Conservation (phyloP, 1,140 invertebrate species). For the Meteorus sp. region DNA sequence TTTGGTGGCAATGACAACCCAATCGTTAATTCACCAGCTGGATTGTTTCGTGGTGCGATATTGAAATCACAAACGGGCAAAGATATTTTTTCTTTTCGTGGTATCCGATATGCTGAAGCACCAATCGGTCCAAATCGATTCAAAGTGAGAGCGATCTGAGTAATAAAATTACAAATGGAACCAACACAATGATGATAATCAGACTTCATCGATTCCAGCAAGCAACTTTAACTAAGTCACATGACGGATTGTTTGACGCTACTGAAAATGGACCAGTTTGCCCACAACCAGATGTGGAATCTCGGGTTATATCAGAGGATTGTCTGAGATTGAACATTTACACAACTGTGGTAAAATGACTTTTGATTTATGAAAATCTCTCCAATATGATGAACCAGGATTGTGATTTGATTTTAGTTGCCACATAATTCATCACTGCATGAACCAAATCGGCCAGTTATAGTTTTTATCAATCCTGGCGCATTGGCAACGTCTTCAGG, state of each 20-base stretch:
- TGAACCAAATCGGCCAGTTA: too few relatives aligned
- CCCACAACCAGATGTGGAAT: slow-evolving; percentile 19
- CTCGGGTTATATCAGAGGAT: slow-evolving; percentile 65
- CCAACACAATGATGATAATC: not conserved
- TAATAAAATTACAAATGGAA: not conserved
- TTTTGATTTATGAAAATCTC: too few relatives aligned
- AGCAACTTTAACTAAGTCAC: slow-evolving; percentile 22
- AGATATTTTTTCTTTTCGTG: slow-evolving; percentile 63
- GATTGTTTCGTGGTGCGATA: slow-evolving; percentile 42
- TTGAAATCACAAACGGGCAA: slow-evolving; percentile 48
- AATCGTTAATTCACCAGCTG: slow-evolving; percentile 39
- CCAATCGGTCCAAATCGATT: slow-evolving; percentile 63
- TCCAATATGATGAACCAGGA: too few relatives aligned
- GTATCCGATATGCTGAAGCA: slow-evolving; percentile 66
- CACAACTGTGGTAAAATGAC: slow-evolving; percentile 65
- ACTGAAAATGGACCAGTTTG: slow-evolving; percentile 39
- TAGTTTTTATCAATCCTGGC: too few relatives aligned
- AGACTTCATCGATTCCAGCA: slow-evolving; percentile 16
- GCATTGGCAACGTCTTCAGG: too few relatives aligned
- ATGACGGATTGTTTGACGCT: slow-evolving; percentile 31
- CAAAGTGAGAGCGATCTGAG: slow-evolving; percentile 52
- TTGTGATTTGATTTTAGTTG: too few relatives aligned
- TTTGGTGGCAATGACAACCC: too few relatives aligned
- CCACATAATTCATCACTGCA: too few relatives aligned
- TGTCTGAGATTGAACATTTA: slow-evolving; percentile 81